These are phyloP conservation scores for Chelon labrosus DNA, from an alignment of 2,797 vertebrate species.

Conservation along the genomic window DNA sequence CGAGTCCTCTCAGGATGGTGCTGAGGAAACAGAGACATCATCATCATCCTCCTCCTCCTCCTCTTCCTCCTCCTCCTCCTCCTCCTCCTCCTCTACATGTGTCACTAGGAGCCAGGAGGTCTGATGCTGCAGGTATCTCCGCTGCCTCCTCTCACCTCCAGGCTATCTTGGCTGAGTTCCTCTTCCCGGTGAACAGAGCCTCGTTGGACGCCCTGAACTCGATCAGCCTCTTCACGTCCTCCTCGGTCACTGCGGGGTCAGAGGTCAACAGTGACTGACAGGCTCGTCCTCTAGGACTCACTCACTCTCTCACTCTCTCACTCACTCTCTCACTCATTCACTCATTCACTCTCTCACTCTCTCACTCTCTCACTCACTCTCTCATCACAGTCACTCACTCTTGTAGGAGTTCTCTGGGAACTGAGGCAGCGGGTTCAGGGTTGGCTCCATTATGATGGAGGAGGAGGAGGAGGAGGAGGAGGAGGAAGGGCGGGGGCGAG, in stretches of 20 bases:
- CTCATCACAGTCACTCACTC: conserved; percentile 62
- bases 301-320: too few species aligned
- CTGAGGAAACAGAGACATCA: conserved; percentile 44
- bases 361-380: too few species aligned
- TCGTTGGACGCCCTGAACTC: conserved; percentile 81
- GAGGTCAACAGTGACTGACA: background rate
- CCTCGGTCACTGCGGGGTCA: conserved; percentile 78
- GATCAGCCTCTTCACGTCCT: conserved; percentile 82
- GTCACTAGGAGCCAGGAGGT: too few species aligned
- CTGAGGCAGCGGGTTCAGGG: conserved; percentile 56
- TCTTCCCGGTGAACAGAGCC: conserved; percentile 81
- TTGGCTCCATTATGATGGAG: conserved; percentile 61
- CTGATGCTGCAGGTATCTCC: too few species aligned
- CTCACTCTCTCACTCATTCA: too few species aligned
- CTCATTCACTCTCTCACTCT: too few species aligned
- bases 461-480: background rate
- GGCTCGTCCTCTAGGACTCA: too few species aligned
- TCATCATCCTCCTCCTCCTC: too few species aligned
- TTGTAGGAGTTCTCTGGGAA: conserved; percentile 76
- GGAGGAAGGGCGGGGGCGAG: background rate
- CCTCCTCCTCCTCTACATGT: too few species aligned
- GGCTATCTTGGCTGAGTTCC: conserved; percentile 83
- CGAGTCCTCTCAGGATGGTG: conserved; percentile 79
- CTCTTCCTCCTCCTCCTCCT: too few species aligned
- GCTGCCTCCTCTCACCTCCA: conserved; percentile 76